A percentile compares a stretch with the other conserved stretches of the same genome.
Evolutionary conservation across 2,888 invertebrate genomes (phyloP).

Genomic region (Xanthia icteritia): DNA sequence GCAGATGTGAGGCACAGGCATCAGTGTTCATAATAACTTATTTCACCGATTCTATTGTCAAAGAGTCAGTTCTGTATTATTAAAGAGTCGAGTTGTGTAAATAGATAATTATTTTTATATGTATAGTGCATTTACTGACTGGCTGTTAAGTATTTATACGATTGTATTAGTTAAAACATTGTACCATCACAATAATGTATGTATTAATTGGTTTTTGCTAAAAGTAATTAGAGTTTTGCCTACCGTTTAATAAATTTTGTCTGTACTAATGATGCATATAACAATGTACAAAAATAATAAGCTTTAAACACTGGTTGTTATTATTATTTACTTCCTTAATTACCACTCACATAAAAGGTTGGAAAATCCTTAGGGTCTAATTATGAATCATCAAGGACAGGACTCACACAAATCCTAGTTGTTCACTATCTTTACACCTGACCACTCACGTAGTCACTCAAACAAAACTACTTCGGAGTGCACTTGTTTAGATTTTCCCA

Average conservation of each 20-base stretch:
- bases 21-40: constrained; percentile 77
- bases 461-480: neutral
- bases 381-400: neutral
- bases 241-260: constrained; percentile 72
- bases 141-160: constrained; percentile 87
- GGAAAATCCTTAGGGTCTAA: too few relatives aligned
- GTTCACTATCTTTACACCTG: constrained; percentile 11
- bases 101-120: constrained; percentile 83
- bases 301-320: constrained; percentile 84
- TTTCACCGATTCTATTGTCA: constrained; percentile 77
- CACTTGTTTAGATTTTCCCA: constrained; percentile 7
- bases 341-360: too few relatives aligned
- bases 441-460: constrained; percentile 2
- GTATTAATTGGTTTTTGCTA: constrained; percentile 72
- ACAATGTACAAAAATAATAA: constrained; percentile 89
- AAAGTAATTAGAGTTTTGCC: constrained; percentile 75
- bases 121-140: constrained; percentile 88
- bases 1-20: constrained; percentile 57
- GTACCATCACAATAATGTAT: constrained; percentile 76
- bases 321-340: constrained; percentile 64
- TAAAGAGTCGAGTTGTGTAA: constrained; percentile 79
- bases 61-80: constrained; percentile 73
- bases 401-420: neutral
- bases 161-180: constrained; percentile 73
- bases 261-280: constrained; percentile 87